These are phyloP conservation scores for Halisarca cf. caerulea DNA, from an alignment of 37 sponge, comb jelly and placozoan species.

Conservation along the genomic window DNA sequence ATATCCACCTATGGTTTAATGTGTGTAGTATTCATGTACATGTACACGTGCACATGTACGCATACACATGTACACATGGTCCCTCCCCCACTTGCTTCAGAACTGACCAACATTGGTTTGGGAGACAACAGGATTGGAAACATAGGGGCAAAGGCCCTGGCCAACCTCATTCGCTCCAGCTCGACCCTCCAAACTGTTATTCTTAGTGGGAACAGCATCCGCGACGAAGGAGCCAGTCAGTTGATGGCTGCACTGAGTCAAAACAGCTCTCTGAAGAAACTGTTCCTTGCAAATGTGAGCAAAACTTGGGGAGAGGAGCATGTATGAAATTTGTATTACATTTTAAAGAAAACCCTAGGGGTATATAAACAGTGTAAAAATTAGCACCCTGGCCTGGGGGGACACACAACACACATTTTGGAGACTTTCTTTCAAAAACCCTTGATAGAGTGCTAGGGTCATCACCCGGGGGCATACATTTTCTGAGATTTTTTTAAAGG, in stretches of 20 bases:
- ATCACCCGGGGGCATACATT: too few species aligned
- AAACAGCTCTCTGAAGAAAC: constrained; percentile 61
- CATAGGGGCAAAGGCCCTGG: constrained; percentile 61
- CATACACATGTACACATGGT: too few species aligned
- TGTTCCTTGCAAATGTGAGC: constrained; percentile 64
- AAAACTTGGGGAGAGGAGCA: not conserved
- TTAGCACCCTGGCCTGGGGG: too few species aligned
- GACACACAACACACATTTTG: too few species aligned
- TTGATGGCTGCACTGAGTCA: constrained; percentile 61
- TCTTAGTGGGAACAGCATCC: constrained; percentile 60
- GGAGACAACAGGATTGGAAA: constrained; percentile 66
- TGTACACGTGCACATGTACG: too few species aligned
- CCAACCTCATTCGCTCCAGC: constrained; percentile 45
- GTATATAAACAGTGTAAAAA: too few species aligned
- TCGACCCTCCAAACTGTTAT: constrained; percentile 54
- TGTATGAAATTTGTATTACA: not conserved
- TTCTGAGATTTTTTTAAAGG: too few species aligned
- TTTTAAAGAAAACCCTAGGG: not conserved
- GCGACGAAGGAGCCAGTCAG: constrained; percentile 62
- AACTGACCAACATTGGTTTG: constrained; percentile 53
- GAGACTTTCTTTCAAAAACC: too few species aligned
- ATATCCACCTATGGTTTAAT: too few species aligned
- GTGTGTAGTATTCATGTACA: too few species aligned
- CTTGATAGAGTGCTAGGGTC: too few species aligned
- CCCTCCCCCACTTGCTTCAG: constrained; percentile 15